Evolutionary conservation across 2,797 vertebrate species (phyloP), one percentile per base, ranked within the genome.

Genomic region (Lepilemur septentrionalis): DNA sequence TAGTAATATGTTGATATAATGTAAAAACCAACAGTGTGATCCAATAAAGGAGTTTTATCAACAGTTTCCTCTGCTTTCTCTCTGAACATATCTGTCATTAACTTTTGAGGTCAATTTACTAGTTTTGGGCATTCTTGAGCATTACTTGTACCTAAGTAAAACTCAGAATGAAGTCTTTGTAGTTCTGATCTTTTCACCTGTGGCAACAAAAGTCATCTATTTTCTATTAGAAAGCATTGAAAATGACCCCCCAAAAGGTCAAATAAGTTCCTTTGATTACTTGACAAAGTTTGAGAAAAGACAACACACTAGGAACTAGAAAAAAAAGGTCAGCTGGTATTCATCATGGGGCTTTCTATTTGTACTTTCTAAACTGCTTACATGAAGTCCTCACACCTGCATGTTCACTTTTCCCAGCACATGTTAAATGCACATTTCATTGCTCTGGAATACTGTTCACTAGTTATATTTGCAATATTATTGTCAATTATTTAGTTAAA

Each of bases 251-350:
- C 69, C 70, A 86, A 73, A 61, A 63, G 4, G 18, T 86, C 91
- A 61, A 93, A 89, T 48, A 85, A 12, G 25, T 96, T 89, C 55
- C 57, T 96, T 75, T 89, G 63, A 97, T 91, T 94, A 92, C 90
- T 67, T 95, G 69, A 94, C 59, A 93, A 95, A 72, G 57, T 95
- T 82, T 89, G 25, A 91, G 57, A 89, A 92, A 87, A 95, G 75
- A 76, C 30, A 97, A 50, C 50, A 91, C 20, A 75, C 2, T 80
- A 89, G 81, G 10, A 93, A 70, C 25, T 80, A 92, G 32, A 22
- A 59, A 3, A 61, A 25, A 80, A 67, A 84, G 23, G 10, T 63
- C 32, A 81, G 15, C 41, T 93, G 52, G 28, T 78, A 63, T 92
- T 85, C 52, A 84, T 94, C 46, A n/a, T 0, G 43, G n/a, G n/a